Percentiles rank a stretch among this genome's conserved stretches.
Conservation (phyloP, 2,888 invertebrate species). For the Lasius platythorax region DNA sequence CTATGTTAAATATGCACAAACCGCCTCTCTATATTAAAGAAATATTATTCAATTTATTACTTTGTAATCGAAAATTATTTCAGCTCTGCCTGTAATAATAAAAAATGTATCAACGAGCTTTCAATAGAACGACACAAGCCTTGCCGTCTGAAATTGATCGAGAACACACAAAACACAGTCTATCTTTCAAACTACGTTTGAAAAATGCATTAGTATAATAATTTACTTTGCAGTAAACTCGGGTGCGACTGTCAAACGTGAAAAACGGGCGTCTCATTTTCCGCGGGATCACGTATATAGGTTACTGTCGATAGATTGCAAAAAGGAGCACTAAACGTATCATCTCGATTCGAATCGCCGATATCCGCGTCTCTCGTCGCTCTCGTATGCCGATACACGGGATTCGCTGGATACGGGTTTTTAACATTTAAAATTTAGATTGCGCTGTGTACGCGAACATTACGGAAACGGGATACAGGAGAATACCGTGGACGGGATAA, state of each 20-base stretch:
- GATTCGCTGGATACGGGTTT: constrained; percentile 54
- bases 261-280: constrained; percentile 58
- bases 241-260: not conserved
- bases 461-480: constrained; percentile 39
- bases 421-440: constrained; percentile 74
- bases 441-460: constrained; percentile 49
- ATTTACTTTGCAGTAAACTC: constrained; percentile 32
- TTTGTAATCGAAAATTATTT: not conserved
- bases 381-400: constrained; percentile 31
- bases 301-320: constrained; percentile 48
- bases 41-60: constrained; percentile 20
- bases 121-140: not conserved
- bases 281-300: constrained; percentile 40
- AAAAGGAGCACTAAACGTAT: constrained; percentile 57
- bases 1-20: not conserved
- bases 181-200: not conserved
- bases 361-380: constrained; percentile 32
- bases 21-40: not conserved
- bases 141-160: not conserved
- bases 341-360: constrained; percentile 37
- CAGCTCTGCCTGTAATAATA: not conserved
- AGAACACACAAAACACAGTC: not conserved
- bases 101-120: not conserved
- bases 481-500: constrained; percentile 64
- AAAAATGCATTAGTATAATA: not conserved